phyloP scores from a whole-genome alignment of 1,140 invertebrate species.

The Drosophila aff. region DNA sequence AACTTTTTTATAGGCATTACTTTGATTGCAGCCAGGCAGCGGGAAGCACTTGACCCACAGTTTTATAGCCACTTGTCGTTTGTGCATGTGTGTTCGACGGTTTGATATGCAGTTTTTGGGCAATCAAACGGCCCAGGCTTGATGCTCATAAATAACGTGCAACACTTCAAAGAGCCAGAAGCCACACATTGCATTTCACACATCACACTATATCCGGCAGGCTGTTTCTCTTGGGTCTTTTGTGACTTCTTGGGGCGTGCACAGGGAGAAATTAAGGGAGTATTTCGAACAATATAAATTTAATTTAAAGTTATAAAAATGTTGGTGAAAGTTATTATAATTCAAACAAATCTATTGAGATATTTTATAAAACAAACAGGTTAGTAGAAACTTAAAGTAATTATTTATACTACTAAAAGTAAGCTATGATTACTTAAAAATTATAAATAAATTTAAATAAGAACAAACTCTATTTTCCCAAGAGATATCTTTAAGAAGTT shows the following conservation, averaged over 20 bases:
- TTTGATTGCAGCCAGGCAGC: slow-evolving; percentile 51
- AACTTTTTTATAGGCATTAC: slow-evolving; percentile 60
- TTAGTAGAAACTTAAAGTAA: not conserved
- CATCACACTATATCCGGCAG: slow-evolving; percentile 49
- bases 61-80: slow-evolving; percentile 60
- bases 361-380: not conserved
- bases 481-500: too few relatives aligned
- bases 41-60: slow-evolving; percentile 61
- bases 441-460: not conserved
- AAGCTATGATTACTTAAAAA: not conserved
- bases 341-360: too few relatives aligned
- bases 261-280: not conserved
- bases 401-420: not conserved
- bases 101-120: slow-evolving; percentile 71
- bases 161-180: slow-evolving; percentile 71
- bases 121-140: slow-evolving; percentile 44
- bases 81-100: slow-evolving; percentile 12
- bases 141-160: slow-evolving; percentile 74
- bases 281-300: too few relatives aligned
- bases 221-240: slow-evolving; percentile 1
- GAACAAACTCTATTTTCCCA: not conserved
- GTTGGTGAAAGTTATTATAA: too few relatives aligned
- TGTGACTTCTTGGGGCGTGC: not conserved
- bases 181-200: slow-evolving; percentile 60
- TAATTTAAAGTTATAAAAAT: too few relatives aligned